Conservation (phyloP, 2,113 vertebrate genomes). For the Pluvialis apricaria region DNA sequence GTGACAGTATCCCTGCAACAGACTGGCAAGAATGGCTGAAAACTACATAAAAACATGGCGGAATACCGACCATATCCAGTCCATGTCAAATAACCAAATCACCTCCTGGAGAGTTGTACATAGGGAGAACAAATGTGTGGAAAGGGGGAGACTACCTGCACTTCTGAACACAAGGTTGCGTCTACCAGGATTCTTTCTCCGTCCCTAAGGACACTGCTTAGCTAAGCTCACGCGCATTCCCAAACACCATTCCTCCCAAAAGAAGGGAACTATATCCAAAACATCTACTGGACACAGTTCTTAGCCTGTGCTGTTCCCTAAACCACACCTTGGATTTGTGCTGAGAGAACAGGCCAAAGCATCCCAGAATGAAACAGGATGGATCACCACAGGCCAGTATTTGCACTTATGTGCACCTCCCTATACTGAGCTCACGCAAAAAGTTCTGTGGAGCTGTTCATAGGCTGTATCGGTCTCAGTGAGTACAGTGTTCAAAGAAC, state of each 20-base stretch:
- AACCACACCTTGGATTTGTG: neutral
- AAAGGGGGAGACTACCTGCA: neutral
- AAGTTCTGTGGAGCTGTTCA: accelerated
- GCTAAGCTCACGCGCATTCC: neutral
- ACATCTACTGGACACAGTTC: too few relatives aligned
- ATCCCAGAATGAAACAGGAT: neutral
- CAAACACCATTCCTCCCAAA: neutral
- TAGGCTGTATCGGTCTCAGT: neutral
- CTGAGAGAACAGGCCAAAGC: neutral
- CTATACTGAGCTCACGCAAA: neutral
- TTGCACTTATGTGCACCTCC: accelerated
- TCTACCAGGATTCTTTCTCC: neutral
- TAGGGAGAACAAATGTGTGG: neutral
- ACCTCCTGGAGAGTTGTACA: neutral
- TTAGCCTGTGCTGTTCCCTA: neutral
- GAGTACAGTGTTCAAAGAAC: neutral
- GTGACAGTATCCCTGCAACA: neutral
- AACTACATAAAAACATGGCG: neutral
- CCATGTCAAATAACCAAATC: neutral
- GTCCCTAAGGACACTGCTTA: neutral
- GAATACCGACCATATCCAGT: neutral
- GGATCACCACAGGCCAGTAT: neutral
- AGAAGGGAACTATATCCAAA: neutral
- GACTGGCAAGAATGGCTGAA: neutral
- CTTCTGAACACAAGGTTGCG: neutral